Evolutionary conservation across 2,113 vertebrate species (phyloP).

Genomic region (Paraplagusia blochii): DNA sequence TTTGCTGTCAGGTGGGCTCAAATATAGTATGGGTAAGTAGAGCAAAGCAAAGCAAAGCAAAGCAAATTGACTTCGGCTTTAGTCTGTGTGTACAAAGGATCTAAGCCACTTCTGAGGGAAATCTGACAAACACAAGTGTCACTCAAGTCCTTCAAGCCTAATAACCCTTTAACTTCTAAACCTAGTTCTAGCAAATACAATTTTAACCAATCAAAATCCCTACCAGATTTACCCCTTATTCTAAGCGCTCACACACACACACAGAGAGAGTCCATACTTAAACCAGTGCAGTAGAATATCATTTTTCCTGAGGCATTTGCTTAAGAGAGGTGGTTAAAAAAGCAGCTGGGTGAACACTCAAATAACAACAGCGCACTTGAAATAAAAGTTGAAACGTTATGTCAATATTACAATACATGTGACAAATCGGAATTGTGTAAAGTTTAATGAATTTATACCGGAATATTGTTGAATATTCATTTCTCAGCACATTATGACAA

Average conservation of each 20-base stretch:
- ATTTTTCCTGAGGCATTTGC: constrained; percentile 18
- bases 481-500: constrained; percentile 45
- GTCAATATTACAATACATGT: constrained; percentile 1
- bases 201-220: too few relatives aligned
- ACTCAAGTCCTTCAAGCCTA: too few relatives aligned
- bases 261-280: not conserved
- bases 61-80: constrained; percentile 1
- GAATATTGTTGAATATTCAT: not conserved
- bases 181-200: too few relatives aligned
- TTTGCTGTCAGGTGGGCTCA: not conserved
- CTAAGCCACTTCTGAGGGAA: not conserved
- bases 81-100: not conserved
- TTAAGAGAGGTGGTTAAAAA: constrained; percentile 5
- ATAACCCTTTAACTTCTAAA: too few relatives aligned
- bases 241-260: not conserved
- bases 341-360: constrained; percentile 21
- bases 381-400: too few relatives aligned
- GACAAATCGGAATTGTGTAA: constrained; percentile 12
- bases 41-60: not conserved
- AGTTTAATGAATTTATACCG: not conserved
- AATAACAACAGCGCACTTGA: constrained; percentile 33
- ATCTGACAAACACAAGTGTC: too few relatives aligned
- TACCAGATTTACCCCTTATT: not conserved
- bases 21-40: constrained; percentile 1
- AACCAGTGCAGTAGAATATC: constrained; percentile 10